These are phyloP conservation scores for Argyresthia albistria DNA, from an alignment of 2,888 invertebrate species.

Conservation along the genomic window DNA sequence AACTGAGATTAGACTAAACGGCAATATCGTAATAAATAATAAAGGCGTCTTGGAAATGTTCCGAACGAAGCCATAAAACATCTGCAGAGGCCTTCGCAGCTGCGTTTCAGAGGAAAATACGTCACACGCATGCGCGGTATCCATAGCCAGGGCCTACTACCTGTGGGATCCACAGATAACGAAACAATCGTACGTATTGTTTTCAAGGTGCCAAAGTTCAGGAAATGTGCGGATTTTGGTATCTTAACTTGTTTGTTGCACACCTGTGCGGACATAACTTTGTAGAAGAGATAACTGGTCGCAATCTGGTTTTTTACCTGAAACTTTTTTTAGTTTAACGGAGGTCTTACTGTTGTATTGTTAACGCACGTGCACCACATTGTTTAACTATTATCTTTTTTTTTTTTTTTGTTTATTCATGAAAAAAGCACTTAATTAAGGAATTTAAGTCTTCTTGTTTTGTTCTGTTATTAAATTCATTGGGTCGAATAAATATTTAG, in stretches of 20 bases:
- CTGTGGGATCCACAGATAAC: background rate
- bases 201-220: background rate
- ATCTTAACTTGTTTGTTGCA: background rate
- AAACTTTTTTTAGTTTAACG: too few species aligned
- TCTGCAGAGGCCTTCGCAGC: conserved; percentile 63
- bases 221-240: background rate
- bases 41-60: conserved; percentile 64
- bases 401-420: too few species aligned
- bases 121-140: conserved; percentile 55
- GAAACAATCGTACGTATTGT: background rate
- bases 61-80: conserved; percentile 62
- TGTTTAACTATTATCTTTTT: too few species aligned
- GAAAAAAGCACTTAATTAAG: too few species aligned
- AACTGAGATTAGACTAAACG: conserved; percentile 67
- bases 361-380: too few species aligned
- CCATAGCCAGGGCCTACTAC: conserved; percentile 26
- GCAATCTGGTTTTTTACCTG: too few species aligned
- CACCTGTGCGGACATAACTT: background rate
- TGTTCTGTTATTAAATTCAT: too few species aligned
- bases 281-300: too few species aligned
- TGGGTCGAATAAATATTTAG: too few species aligned
- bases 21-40: conserved; percentile 69
- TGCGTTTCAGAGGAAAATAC: conserved; percentile 59
- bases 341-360: too few species aligned
- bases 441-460: too few species aligned